A percentile compares a stretch with the other conserved stretches of the same genome.
phyloP scores from a whole-genome alignment of 1,140 invertebrate species.

The Temnothorax longispinosus region DNA sequence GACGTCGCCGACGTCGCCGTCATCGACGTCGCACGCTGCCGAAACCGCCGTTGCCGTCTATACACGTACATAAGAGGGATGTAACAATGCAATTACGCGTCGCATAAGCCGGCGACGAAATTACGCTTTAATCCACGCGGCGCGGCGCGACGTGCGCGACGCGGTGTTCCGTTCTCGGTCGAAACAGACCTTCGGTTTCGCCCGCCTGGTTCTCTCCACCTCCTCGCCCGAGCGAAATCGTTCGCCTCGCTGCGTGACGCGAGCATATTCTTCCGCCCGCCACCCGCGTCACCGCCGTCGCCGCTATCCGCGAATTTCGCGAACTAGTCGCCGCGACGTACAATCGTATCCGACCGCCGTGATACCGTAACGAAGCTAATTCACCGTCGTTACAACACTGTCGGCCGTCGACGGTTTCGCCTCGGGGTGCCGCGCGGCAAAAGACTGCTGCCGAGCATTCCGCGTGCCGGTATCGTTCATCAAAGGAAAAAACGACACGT shows the following conservation, averaged over 20 bases:
- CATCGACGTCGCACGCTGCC: constrained; percentile 34
- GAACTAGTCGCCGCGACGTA: constrained; percentile 8
- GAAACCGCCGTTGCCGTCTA: constrained; percentile 61
- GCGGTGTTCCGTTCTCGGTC: constrained; percentile 48
- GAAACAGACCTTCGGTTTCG: constrained; percentile 38
- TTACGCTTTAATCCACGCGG: constrained; percentile 82
- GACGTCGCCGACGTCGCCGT: constrained; percentile 45
- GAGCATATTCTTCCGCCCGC: constrained; percentile 30
- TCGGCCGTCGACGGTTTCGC: constrained; percentile 57
- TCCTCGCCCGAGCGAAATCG: neutral
- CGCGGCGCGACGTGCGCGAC: constrained; percentile 34
- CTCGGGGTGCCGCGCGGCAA: constrained; percentile 54
- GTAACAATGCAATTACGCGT: constrained; percentile 84
- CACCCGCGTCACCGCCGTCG: neutral
- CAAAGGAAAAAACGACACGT: constrained; percentile 61
- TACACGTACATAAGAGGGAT: constrained; percentile 77
- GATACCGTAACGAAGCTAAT: constrained; percentile 76
- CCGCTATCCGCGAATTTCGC: constrained; percentile 62
- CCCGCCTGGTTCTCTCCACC: constrained; percentile 2
- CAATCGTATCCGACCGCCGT: constrained; percentile 64
- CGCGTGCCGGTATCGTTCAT: constrained; percentile 50
- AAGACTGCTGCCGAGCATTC: constrained; percentile 25
- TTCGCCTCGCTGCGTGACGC: neutral
- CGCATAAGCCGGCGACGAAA: constrained; percentile 83
- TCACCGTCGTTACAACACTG: constrained; percentile 68